Conservation (phyloP, 2,797 vertebrate genomes). For the Ceryle rudis region DNA sequence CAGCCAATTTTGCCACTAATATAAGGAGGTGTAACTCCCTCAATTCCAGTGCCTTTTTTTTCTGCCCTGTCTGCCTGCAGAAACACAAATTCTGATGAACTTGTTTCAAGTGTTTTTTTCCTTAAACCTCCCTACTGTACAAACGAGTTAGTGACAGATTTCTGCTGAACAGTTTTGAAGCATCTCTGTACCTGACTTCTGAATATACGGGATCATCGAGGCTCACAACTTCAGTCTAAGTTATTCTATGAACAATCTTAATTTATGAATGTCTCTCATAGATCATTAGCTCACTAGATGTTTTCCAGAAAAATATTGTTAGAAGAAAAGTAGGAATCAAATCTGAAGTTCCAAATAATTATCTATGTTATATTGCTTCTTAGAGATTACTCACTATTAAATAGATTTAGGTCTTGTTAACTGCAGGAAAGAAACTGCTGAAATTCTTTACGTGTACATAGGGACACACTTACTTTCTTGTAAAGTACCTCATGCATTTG, state of each 20-base stretch:
- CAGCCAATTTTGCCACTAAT: background rate
- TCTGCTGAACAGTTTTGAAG: slow-evolving; percentile 2
- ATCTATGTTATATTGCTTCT: background rate
- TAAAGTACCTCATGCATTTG: slow-evolving; percentile 13
- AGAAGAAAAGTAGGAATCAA: background rate
- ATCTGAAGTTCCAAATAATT: slow-evolving; percentile 13
- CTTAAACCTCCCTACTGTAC: background rate
- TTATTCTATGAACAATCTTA: background rate
- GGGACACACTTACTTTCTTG: slow-evolving; percentile 36
- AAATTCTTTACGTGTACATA: slow-evolving; percentile 31
- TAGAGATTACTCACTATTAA: slow-evolving; percentile 31
- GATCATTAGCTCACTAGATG: background rate
- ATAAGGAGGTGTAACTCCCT: background rate
- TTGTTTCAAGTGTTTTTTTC: background rate
- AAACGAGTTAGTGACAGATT: background rate
- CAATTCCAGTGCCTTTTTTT: background rate
- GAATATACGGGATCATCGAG: background rate
- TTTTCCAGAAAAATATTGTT: background rate
- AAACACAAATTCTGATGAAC: slow-evolving; percentile 14
- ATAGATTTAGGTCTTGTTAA: slow-evolving; percentile 49
- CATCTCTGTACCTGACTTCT: background rate
- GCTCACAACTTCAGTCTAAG: background rate
- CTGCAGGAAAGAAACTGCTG: background rate
- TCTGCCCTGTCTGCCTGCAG: background rate
- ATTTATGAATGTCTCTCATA: background rate